Percentiles rank a stretch among this genome's conserved stretches.
Conservation (phyloP, 2,888 invertebrate genomes). For the Pantelozetes paolii region DNA sequence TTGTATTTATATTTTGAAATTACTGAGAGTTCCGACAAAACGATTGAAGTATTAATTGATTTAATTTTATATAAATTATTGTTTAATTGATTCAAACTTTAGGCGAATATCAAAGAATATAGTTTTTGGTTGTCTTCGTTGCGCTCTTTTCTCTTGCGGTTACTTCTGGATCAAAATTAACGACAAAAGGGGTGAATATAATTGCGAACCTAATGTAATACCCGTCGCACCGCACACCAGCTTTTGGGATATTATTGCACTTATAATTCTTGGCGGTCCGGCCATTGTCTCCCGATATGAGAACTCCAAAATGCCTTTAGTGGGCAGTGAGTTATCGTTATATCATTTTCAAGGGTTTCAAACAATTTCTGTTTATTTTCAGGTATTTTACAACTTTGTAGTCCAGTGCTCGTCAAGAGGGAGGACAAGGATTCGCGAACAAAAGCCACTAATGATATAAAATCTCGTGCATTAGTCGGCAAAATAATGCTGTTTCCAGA, state of each 20-base stretch:
- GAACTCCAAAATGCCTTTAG: conserved; percentile 72
- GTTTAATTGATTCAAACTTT: background rate
- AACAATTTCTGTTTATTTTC: background rate
- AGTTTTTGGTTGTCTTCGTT: background rate
- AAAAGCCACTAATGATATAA: conserved; percentile 83
- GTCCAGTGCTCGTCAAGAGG: conserved; percentile 88
- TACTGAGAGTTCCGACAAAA: conserved; percentile 1
- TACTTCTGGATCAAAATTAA: conserved; percentile 35
- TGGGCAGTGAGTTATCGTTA: conserved; percentile 71
- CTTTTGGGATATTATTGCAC: conserved; percentile 81
- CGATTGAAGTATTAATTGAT: background rate
- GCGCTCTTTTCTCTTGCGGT: conserved; percentile 28
- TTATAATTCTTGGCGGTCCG: conserved; percentile 75
- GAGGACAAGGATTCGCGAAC: conserved; percentile 88
- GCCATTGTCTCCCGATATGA: conserved; percentile 86
- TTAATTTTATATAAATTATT: background rate
- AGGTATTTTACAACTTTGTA: conserved; percentile 88
- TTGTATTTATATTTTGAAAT: background rate
- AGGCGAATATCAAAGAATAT: background rate
- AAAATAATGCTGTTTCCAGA: conserved; percentile 84
- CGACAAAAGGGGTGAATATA: background rate
- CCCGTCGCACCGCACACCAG: conserved; percentile 85
- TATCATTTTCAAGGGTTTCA: background rate
- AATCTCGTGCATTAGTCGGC: conserved; percentile 68
- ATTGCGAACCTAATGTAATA: conserved; percentile 66